Evolutionary conservation across 2,888 invertebrate species (phyloP).

Genomic region (Drosophila mulleri): DNA sequence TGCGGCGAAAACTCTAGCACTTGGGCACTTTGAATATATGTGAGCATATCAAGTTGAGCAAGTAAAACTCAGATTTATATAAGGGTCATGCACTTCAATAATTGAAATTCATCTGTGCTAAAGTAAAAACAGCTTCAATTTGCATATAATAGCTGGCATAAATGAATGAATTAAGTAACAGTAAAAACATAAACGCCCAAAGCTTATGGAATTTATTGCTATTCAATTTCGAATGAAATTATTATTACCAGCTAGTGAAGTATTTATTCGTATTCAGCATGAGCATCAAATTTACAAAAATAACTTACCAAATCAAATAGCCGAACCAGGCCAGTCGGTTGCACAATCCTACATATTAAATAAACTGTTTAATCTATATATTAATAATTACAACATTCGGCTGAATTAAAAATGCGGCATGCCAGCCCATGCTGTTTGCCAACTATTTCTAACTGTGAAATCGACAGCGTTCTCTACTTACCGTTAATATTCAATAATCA

Average conservation of each 20-base stretch:
- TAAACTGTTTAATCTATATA: neutral
- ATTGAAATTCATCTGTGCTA: neutral
- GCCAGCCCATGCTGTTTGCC: neutral
- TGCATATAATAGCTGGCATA: neutral
- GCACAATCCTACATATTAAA: neutral
- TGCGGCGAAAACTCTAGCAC: neutral
- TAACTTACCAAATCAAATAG: neutral
- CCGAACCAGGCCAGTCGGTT: too few species aligned
- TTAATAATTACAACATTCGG: neutral
- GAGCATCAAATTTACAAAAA: neutral
- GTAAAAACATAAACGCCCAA: neutral
- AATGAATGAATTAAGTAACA: too few species aligned
- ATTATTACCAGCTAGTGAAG: neutral
- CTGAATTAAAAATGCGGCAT: neutral
- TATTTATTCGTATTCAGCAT: neutral
- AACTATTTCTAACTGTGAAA: neutral
- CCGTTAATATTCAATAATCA: constrained; percentile 13
- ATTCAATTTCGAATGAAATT: neutral
- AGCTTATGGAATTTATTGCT: neutral
- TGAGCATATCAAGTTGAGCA: neutral
- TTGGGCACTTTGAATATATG: constrained; percentile 1
- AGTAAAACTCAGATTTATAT: neutral
- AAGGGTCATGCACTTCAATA: constrained; percentile 2
- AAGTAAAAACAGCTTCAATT: neutral
- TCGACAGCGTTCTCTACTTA: neutral